Percentiles rank a stretch among this genome's conserved stretches.
These are phyloP conservation scores for Thereva unica DNA, from an alignment of 2,888 invertebrate species.

Conservation along the genomic window DNA sequence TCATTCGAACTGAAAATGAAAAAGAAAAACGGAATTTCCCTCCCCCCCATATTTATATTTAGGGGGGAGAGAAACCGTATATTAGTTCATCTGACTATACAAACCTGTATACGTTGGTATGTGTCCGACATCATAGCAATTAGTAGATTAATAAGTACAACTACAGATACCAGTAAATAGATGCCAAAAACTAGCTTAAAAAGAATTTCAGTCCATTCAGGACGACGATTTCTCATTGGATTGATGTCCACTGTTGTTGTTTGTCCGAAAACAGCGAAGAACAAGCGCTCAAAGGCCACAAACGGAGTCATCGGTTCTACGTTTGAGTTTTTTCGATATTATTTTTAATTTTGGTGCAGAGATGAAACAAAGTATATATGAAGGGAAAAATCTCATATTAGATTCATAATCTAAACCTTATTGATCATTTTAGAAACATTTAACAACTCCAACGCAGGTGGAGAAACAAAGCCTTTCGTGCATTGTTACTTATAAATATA, in stretches of 20 bases:
- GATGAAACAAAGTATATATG: background rate
- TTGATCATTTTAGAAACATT: background rate
- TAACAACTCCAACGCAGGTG: background rate
- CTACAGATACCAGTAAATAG: conserved; percentile 97
- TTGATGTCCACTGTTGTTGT: conserved; percentile 84
- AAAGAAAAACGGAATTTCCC: conserved; percentile 32
- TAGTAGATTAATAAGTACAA: conserved; percentile 97
- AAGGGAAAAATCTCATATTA: conserved; percentile 25
- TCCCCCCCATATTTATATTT: no score
- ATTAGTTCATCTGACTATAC: conserved; percentile 53
- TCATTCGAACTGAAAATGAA: conserved; percentile 78
- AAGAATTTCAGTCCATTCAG: conserved; percentile 81
- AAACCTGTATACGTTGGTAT: conserved; percentile 98
- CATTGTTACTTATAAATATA: background rate
- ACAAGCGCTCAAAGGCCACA: conserved; percentile 95
- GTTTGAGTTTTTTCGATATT: conserved; percentile 21
- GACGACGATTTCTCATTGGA: conserved; percentile 71
- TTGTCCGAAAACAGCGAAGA: conserved; percentile 97
- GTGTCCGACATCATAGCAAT: conserved; percentile 99
- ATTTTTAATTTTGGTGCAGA: no score
- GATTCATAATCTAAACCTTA: conserved; percentile 6
- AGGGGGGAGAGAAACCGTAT: conserved; percentile 33
- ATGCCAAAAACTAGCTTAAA: conserved; percentile 93
- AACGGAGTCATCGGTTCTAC: conserved; percentile 74
- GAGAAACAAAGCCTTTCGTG: background rate